phyloP scores from a whole-genome alignment of 2,888 invertebrate species.

The Coelopa pilipes region DNA sequence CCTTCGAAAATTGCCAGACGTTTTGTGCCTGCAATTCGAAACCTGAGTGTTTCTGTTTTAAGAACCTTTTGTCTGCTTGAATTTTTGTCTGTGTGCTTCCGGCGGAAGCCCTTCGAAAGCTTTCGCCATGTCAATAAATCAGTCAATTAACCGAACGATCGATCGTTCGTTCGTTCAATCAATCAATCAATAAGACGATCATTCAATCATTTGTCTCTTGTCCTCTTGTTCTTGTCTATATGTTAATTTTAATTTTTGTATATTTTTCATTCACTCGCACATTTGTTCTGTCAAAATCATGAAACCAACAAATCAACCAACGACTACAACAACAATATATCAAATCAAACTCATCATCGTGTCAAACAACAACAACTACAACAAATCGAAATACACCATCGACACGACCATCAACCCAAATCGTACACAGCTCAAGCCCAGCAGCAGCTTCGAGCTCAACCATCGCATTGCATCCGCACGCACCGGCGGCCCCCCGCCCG shows the following conservation, averaged over 20 bases:
- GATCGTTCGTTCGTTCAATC: too few relatives aligned
- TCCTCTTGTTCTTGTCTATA: slow-evolving; percentile 8
- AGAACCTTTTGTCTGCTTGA: too few relatives aligned
- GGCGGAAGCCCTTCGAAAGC: too few relatives aligned
- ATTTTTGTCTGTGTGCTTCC: too few relatives aligned
- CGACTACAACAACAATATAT: slow-evolving; percentile 25
- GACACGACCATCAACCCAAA: too few relatives aligned
- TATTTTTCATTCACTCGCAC: slow-evolving; percentile 48
- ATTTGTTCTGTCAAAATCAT: slow-evolving; percentile 41
- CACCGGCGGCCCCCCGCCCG: slow-evolving; percentile 45
- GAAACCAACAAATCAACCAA: slow-evolving; percentile 17
- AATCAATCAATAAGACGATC: too few relatives aligned
- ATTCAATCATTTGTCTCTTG: slow-evolving; percentile 9
- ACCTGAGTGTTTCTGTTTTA: too few relatives aligned
- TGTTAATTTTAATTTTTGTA: slow-evolving; percentile 49
- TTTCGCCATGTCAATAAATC: too few relatives aligned
- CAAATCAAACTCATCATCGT: slow-evolving; percentile 38
- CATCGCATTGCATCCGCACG: slow-evolving; percentile 47
- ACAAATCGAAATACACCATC: slow-evolving; percentile 23
- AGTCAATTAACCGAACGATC: too few relatives aligned
- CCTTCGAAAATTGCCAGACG: too few relatives aligned
- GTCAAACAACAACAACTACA: slow-evolving; percentile 44
- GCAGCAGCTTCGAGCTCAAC: slow-evolving; percentile 56
- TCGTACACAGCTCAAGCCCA: slow-evolving; percentile 61
- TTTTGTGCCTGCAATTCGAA: too few relatives aligned